A percentile compares a stretch with the other conserved stretches of the same genome.
These are phyloP conservation scores for Platygyra sinensis DNA, from an alignment of 64 coral and sea anemone genomes.

Conservation along the genomic window DNA sequence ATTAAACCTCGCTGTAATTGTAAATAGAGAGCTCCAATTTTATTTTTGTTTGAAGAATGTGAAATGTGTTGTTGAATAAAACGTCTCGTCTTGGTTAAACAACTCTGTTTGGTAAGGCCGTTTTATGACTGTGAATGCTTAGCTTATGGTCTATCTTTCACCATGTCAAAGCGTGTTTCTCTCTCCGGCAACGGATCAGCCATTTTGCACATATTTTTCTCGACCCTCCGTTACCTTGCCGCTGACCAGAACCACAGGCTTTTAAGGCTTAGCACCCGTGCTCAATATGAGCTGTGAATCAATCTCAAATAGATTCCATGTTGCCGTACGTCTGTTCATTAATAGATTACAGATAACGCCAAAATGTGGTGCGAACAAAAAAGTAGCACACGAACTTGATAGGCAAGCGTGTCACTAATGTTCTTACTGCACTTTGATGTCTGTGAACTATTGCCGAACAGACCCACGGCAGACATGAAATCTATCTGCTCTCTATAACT, in stretches of 20 bases:
- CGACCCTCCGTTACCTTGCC: no score
- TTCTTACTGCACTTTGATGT: background rate
- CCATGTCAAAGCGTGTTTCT: background rate
- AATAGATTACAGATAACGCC: no score
- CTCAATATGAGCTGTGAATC: background rate
- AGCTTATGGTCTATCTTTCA: background rate
- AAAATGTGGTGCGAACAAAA: background rate
- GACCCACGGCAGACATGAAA: no score
- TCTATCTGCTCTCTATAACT: no score
- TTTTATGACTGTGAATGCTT: background rate
- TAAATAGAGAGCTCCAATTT: slow-evolving; percentile 31
- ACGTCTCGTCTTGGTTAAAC: background rate
- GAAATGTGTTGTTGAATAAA: slow-evolving; percentile 35
- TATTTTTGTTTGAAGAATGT: slow-evolving; percentile 31
- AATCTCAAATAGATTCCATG: no score
- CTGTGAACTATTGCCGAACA: background rate
- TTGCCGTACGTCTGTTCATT: no score
- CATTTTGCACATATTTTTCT: no score
- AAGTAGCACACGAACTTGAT: background rate
- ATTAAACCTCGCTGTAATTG: slow-evolving; percentile 2
- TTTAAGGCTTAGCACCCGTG: no score
- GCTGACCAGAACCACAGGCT: no score
- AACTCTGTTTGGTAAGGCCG: no score
- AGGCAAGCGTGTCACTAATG: no score
- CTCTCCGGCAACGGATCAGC: no score